Evolutionary conservation across 2,113 vertebrate genomes (phyloP).

Genomic region (Leiothrix lutea): DNA sequence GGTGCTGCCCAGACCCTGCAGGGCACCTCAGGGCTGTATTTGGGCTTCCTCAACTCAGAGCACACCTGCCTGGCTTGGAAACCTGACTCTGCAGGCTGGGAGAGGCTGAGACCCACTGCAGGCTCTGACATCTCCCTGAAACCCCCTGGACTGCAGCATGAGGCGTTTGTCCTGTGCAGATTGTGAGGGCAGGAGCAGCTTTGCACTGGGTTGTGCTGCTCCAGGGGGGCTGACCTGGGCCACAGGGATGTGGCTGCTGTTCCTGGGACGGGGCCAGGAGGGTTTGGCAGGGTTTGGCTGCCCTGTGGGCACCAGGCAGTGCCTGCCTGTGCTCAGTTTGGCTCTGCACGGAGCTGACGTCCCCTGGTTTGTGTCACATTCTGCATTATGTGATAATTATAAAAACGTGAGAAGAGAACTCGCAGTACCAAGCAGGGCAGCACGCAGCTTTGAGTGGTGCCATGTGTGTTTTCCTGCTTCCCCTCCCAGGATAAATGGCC

Average conservation of each 20-base stretch:
- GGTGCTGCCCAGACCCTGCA: not conserved
- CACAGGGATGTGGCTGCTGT: not conserved
- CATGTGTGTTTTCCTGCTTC: not conserved
- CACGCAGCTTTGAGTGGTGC: not conserved
- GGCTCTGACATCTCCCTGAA: not conserved
- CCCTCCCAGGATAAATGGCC: not conserved
- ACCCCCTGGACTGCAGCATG: rapidly evolving
- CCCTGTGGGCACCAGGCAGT: not conserved
- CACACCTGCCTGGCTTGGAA: not conserved
- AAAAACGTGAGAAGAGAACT: conserved; percentile 39
- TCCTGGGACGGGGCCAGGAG: not conserved
- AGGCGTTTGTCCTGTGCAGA: not conserved
- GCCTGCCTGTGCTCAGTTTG: not conserved
- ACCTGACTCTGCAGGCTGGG: not conserved
- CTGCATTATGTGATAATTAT: conserved; percentile 16
- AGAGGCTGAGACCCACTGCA: not conserved
- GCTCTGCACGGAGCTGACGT: not conserved
- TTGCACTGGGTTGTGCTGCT: not conserved
- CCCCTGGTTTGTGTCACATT: not conserved
- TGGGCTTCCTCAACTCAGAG: not conserved
- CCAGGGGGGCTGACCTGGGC: not conserved
- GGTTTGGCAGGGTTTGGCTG: not conserved
- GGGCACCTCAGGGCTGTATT: not conserved
- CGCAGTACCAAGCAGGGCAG: not conserved
- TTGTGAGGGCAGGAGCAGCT: not conserved